phyloP scores from a whole-genome alignment of 92 coral and sea anemone genomes.

The Blastomussa wellsi region DNA sequence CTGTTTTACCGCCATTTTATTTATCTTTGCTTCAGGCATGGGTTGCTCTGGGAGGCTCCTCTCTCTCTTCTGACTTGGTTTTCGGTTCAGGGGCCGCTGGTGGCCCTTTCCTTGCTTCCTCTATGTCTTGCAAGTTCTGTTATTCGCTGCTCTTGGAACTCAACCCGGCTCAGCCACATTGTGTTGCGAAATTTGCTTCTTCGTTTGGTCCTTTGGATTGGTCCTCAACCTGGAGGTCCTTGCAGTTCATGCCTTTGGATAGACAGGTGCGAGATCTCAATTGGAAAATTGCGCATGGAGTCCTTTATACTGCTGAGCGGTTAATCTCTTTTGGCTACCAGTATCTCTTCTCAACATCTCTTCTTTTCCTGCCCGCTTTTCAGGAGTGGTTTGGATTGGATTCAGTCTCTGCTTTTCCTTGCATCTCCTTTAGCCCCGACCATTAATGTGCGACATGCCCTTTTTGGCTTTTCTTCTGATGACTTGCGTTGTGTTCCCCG shows the following conservation, averaged over 20 bases:
- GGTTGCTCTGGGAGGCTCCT: background rate
- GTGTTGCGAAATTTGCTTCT: background rate
- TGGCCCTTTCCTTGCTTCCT: no score
- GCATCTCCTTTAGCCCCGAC: background rate
- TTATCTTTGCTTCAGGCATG: background rate
- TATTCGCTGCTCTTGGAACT: no score
- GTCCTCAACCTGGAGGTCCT: constrained; percentile 7
- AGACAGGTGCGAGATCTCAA: background rate
- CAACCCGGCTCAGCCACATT: background rate
- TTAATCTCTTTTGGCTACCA: constrained; percentile 8
- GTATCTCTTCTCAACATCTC: background rate
- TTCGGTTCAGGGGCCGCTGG: no score
- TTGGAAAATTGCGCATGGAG: background rate
- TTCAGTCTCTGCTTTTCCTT: background rate
- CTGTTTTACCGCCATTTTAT: background rate
- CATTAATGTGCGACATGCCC: constrained; percentile 10
- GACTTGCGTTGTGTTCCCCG: background rate
- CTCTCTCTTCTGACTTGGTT: no score
- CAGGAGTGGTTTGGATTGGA: background rate
- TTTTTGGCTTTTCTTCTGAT: constrained; percentile 37
- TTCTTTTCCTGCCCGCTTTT: constrained; percentile 23
- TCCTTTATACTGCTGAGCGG: background rate
- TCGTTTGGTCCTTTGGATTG: background rate
- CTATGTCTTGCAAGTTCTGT: no score
- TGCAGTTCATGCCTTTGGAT: background rate